Conservation (phyloP, 2,888 invertebrate genomes). For the Drosophila nigricruria region DNA sequence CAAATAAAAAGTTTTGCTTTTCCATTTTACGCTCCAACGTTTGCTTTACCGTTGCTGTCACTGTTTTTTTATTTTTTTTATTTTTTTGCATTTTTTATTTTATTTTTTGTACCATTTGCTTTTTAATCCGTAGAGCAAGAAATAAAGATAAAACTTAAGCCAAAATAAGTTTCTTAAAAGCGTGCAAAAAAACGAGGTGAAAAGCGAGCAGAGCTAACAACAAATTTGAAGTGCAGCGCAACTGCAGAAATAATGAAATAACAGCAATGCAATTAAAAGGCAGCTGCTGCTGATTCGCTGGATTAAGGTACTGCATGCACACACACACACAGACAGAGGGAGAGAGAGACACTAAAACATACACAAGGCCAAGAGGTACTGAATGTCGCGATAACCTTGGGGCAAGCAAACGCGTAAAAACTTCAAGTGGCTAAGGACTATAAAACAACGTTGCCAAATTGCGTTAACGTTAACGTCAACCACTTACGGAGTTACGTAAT, state of each 20-base stretch:
- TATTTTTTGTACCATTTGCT: conserved; percentile 41
- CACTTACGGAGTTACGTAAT: conserved; percentile 60
- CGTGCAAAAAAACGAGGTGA: conserved; percentile 31
- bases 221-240: conserved; percentile 64
- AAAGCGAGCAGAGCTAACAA: conserved; percentile 17
- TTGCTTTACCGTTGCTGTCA: conserved; percentile 20
- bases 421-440: conserved; percentile 47
- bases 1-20: conserved; percentile 76
- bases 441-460: conserved; percentile 51
- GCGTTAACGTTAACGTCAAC: conserved; percentile 47
- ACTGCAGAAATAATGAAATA: conserved; percentile 70
- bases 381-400: conserved; percentile 59
- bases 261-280: conserved; percentile 78
- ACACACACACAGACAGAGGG: conserved; percentile 20
- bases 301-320: conserved; percentile 45
- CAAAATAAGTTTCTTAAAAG: conserved; percentile 69
- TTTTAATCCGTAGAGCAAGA: conserved; percentile 69
- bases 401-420: conserved; percentile 33
- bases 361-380: conserved; percentile 33
- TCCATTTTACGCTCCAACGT: conserved; percentile 46
- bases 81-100: background rate
- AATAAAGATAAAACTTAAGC: conserved; percentile 77
- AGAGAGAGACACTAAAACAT: background rate
- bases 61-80: conserved; percentile 4
- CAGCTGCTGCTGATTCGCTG: conserved; percentile 72